phyloP scores from a whole-genome alignment of 2,797 vertebrate species.

The Psittacula derbiana region DNA sequence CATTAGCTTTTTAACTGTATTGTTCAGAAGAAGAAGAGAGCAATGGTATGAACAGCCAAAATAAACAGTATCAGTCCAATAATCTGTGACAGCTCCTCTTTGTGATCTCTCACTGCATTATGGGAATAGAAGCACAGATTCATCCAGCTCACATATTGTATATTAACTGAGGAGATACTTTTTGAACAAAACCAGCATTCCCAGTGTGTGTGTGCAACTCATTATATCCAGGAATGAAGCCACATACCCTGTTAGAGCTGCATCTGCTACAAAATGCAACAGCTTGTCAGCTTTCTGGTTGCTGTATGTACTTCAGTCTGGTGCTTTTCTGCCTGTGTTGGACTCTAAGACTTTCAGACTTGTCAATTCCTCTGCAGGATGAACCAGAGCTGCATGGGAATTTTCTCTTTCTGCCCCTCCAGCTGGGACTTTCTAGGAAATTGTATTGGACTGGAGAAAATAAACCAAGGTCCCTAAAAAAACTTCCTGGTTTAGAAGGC shows the following conservation, averaged over 20 bases:
- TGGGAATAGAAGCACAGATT: constrained; percentile 23
- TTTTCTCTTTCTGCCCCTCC: neutral
- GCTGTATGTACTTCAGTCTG: neutral
- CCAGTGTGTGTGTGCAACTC: constrained; percentile 10
- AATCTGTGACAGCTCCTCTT: constrained; percentile 45
- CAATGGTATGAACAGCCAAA: neutral
- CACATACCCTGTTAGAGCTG: constrained; percentile 29
- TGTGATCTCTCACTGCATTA: constrained; percentile 27
- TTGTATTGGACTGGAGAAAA: neutral
- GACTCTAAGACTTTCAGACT: neutral
- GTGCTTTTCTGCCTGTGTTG: constrained; percentile 1
- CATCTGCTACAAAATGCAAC: constrained; percentile 52
- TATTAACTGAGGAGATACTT: constrained; percentile 39
- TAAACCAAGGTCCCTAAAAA: neutral
- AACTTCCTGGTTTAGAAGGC: neutral
- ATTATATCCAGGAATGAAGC: constrained; percentile 47
- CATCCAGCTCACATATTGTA: constrained; percentile 36
- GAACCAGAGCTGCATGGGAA: neutral
- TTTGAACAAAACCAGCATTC: constrained; percentile 39
- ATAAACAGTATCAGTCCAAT: constrained; percentile 13
- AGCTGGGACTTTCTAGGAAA: neutral
- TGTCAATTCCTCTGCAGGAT: neutral
- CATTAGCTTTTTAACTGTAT: neutral
- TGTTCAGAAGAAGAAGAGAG: neutral
- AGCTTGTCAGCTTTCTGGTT: constrained; percentile 53